Evolutionary conservation across 2,888 invertebrate genomes (phyloP), one percentile per base, ranked within the genome.

Genomic region (Stictocephala bisonia): DNA sequence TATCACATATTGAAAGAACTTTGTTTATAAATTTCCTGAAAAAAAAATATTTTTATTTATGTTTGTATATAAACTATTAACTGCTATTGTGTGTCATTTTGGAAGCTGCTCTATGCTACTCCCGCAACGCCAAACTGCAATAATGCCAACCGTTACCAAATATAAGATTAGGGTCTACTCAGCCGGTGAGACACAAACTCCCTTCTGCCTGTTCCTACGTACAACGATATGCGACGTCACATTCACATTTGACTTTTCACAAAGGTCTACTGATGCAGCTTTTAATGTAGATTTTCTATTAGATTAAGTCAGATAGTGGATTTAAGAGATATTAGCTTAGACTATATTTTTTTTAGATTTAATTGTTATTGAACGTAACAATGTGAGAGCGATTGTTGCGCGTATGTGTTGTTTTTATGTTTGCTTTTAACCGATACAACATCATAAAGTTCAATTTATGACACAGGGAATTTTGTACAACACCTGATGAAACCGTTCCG

Each of bases 381-480:
- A 56, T 27, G 41, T 56, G 53, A 31, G 53, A 27, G 58, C 58
- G 35, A 50, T 69, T 50, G 56, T 69, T 41, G 58, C 48, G 58
- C 2, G n/a, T n/a, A n/a, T 58, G 58, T 20, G 44, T 44, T 41
- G 44, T 71, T 71, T 53, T 71, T 71, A 44, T 40, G 35, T 53
- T 31, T 35, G 35, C 51, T 68, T 48, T 48, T 48, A 22, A 48
- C 22, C 18, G 51, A 53, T 50, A 53, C 26, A 58, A 71, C 56
- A 58, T 58, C 58, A 18, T 64, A 44, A 58, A 56, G 70, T 71
- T 71, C 58, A 71, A 71, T 48, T 71, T 56, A 70, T 53, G 58
- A 71, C 56, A 71, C 70, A 71, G 70, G 70, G 70, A 71, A 71
- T 71, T 71, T 71, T 71, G 70, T 71, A 71, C 26, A 58, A 58